Conservation (phyloP, 2,113 vertebrate genomes). For the Dascyllus trimaculatus region DNA sequence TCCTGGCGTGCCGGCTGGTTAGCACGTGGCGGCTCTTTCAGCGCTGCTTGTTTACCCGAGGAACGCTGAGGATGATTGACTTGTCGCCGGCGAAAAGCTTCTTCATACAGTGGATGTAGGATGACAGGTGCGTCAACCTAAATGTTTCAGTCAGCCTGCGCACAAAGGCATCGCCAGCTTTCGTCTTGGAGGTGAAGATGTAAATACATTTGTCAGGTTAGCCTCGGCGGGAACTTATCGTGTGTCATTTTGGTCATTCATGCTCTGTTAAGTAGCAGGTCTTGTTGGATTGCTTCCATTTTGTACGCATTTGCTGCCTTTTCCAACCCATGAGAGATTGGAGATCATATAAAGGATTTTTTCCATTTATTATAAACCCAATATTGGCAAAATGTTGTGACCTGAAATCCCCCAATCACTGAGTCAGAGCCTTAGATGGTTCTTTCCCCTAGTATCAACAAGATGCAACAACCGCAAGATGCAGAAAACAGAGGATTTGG, state of each 20-base stretch:
- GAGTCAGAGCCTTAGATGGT: not conserved
- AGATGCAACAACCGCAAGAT: conserved; percentile 12
- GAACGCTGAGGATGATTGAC: conserved; percentile 73
- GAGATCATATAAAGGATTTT: conserved; percentile 28
- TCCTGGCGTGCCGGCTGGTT: conserved; percentile 61
- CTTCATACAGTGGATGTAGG: conserved; percentile 60
- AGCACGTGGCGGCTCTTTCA: conserved; percentile 68
- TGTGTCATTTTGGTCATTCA: conserved; percentile 63
- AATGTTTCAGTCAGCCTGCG: conserved; percentile 46
- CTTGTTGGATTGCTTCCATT: conserved; percentile 47
- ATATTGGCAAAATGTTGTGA: conserved; percentile 6
- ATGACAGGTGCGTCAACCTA: conserved; percentile 54
- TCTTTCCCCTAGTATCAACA: conserved; percentile 30
- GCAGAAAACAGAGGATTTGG: conserved; percentile 41
- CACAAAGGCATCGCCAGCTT: conserved; percentile 59
- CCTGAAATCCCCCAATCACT: conserved; percentile 40
- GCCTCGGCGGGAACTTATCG: conserved; percentile 32
- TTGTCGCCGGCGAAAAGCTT: conserved; percentile 62
- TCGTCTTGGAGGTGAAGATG: conserved; percentile 30
- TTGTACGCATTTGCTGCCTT: conserved; percentile 32
- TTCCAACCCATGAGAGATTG: conserved; percentile 21
- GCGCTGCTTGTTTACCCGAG: conserved; percentile 62
- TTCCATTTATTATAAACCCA: conserved; percentile 1
- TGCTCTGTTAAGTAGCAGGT: conserved; percentile 47
- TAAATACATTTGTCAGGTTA: conserved; percentile 60